Conservation (phyloP, 2,113 vertebrate species). For the Xyrauchen texanus region DNA sequence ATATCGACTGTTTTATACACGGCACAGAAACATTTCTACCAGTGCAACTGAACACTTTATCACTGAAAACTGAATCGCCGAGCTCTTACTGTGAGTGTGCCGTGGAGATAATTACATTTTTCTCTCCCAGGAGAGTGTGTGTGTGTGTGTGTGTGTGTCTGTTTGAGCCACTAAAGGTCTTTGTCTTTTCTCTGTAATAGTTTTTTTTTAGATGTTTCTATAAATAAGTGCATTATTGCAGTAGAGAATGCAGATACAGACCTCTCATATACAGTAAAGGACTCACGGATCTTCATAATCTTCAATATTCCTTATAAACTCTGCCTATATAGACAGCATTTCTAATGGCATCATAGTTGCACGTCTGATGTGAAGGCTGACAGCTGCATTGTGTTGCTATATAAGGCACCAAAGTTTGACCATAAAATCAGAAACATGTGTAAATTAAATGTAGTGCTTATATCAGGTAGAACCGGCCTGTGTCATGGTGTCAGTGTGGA, state of each 20-base stretch:
- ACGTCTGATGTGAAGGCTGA: background rate
- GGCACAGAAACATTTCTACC: no score
- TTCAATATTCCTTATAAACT: background rate
- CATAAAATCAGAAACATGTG: no score
- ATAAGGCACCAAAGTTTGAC: no score
- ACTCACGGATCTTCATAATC: background rate
- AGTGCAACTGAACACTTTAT: background rate
- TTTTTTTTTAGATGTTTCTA: background rate
- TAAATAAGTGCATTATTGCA: background rate
- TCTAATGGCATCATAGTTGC: background rate
- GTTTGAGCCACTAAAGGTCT: background rate
- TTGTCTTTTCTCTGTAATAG: background rate
- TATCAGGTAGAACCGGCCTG: background rate
- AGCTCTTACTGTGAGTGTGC: background rate
- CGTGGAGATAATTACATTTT: background rate
- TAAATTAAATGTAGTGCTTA: no score
- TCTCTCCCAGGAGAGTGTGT: background rate
- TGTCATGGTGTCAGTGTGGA: background rate
- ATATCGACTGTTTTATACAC: background rate
- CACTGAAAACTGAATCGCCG: background rate
- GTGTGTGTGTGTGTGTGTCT: background rate
- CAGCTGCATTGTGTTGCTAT: background rate
- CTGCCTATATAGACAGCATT: background rate
- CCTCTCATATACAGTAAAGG: background rate
- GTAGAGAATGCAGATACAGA: background rate